These are phyloP conservation scores for Scaptomyza polygonia DNA, from an alignment of 2,888 invertebrate genomes.

Conservation along the genomic window DNA sequence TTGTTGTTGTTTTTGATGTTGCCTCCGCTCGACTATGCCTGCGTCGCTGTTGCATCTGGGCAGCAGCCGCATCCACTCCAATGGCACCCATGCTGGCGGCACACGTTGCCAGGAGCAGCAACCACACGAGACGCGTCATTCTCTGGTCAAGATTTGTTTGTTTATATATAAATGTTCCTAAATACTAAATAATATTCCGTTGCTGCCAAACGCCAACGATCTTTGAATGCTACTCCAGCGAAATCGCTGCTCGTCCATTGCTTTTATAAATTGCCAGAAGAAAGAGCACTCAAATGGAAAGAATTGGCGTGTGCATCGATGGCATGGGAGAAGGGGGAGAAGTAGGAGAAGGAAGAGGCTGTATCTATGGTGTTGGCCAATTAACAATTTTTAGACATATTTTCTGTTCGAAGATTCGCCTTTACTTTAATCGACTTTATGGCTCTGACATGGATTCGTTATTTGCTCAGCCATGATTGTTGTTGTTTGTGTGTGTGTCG, in stretches of 20 bases:
- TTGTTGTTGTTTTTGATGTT: too few relatives aligned
- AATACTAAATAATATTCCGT: conserved; percentile 9
- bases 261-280: conserved; percentile 81
- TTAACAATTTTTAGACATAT: conserved; percentile 61
- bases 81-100: conserved; percentile 33
- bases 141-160: conserved; percentile 3
- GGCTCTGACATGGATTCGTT: conserved; percentile 81
- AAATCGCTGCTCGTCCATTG: conserved; percentile 68
- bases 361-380: conserved; percentile 44
- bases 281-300: conserved; percentile 80
- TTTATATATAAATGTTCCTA: neutral
- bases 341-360: conserved; percentile 5
- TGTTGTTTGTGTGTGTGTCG: conserved; percentile 1
- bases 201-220: conserved; percentile 46
- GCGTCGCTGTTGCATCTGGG: conserved; percentile 58
- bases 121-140: conserved; percentile 68
- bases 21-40: conserved; percentile 46
- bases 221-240: conserved; percentile 79
- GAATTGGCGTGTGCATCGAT: conserved; percentile 81
- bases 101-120: conserved; percentile 62
- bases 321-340: neutral
- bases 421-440: conserved; percentile 43
- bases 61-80: conserved; percentile 37
- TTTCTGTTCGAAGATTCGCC: conserved; percentile 7
- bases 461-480: conserved; percentile 77